Evolutionary conservation across 2,888 invertebrate species (phyloP).

Genomic region (Oligia strigilis): DNA sequence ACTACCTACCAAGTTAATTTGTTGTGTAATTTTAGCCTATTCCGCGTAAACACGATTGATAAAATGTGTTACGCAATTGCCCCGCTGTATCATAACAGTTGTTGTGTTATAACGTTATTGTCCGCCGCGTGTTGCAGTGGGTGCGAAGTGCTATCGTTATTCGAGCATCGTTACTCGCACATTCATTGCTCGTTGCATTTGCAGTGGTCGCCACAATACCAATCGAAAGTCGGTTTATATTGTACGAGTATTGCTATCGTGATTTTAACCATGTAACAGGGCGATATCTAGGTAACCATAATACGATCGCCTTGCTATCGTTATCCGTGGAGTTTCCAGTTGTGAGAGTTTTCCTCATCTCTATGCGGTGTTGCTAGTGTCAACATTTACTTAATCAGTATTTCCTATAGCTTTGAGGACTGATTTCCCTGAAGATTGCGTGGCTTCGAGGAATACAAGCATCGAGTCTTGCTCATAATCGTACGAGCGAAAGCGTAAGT

Average conservation of each 20-base stretch:
- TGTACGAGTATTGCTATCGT: constrained; percentile 12
- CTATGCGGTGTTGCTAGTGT: constrained; percentile 6
- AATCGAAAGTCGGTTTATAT: constrained; percentile 50
- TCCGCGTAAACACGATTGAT: too few relatives aligned
- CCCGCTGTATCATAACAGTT: constrained; percentile 41
- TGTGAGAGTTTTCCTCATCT: constrained; percentile 38
- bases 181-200: constrained; percentile 57
- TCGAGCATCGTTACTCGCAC: constrained; percentile 47
- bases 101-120: constrained; percentile 42
- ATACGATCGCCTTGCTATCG: constrained; percentile 4
- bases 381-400: constrained; percentile 28
- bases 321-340: constrained; percentile 23
- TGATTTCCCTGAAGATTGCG: constrained; percentile 36
- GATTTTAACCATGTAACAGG: constrained; percentile 43
- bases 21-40: too few relatives aligned
- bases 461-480: constrained; percentile 8
- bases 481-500: background rate
- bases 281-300: constrained; percentile 30
- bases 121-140: constrained; percentile 30
- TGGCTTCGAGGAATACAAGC: background rate
- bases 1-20: too few relatives aligned
- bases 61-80: too few relatives aligned
- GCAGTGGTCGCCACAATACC: constrained; percentile 36
- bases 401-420: constrained; percentile 21
- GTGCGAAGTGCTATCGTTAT: constrained; percentile 53